Base-by-base conservation (phyloP, 37 sponge, comb jelly and placozoan species). In the Mnemiopsis leidyi region DNA sequence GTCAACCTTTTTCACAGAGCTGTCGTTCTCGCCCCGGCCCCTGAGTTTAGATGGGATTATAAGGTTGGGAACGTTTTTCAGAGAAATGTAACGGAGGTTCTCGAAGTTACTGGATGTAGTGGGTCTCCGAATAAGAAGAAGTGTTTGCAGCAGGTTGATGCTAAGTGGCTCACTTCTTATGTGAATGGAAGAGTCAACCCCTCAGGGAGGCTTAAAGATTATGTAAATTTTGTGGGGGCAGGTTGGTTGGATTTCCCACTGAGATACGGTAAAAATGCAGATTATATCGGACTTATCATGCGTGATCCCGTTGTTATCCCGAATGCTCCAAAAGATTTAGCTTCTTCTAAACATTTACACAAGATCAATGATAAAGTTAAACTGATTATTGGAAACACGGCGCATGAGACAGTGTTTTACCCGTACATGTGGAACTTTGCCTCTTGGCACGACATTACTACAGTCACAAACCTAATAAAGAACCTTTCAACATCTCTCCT, bases 181-280 rank as follows among this genome's bases (percentile, higher is more conserved):
- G 13, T 48, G 36, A 34, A 77, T 34, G 32, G 3, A 77, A 13
- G 0, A 3, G 21, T 77, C 79, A 77, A 77, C 36, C 79, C 79
- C 20, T 28, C 79, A 9, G 79, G 79, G 18, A 40, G 39, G 61
- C 48, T 85, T 23, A 28, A 28, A 23, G 90, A 38, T 38, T 18
- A 25, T 23, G 25, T 5, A 1, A 40, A 38, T 26, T 26, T 21
- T 5, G 13, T 48, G 34, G 61, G 61, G 61, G 25, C n/a, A 7
- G 90, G 61, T n/a, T 85, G 39, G 2, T 85, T 85, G 2, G 90
- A 85, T 61, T 85, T 85, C 90, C 90, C 90, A 3, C 5, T n/a
- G 25, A 13, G 28, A 5, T 33, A 38, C 39, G 35, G 36, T 28
- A 37, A 30, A 7, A 28, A 38, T 2, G 39, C 26, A 2, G 90